Evolutionary conservation across 2,888 invertebrate genomes (phyloP).

Genomic region (Calameuta filiformis): DNA sequence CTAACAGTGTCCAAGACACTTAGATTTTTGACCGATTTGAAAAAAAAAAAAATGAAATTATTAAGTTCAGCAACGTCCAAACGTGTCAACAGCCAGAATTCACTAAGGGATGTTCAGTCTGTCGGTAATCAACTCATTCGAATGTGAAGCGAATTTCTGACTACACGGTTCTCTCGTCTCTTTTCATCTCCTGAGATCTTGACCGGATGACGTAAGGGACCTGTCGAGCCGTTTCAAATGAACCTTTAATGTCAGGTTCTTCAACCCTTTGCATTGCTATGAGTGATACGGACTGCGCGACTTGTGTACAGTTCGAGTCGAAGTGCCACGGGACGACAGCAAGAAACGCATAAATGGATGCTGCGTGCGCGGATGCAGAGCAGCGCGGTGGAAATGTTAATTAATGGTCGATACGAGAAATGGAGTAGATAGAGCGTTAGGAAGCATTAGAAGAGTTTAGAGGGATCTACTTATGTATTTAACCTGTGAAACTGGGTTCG

Average conservation of each 20-base stretch:
- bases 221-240: not conserved
- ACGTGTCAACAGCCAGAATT: not conserved
- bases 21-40: not conserved
- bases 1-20: not conserved
- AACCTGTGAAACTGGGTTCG: slow-evolving; percentile 52
- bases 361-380: not conserved
- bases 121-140: slow-evolving; percentile 50
- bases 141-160: slow-evolving; percentile 33
- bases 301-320: not conserved
- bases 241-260: not conserved
- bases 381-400: not conserved
- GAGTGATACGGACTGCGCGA: not conserved
- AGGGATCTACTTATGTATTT: slow-evolving; percentile 38
- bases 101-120: slow-evolving; percentile 29
- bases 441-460: not conserved
- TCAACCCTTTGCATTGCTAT: not conserved
- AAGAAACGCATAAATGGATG: not conserved
- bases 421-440: not conserved
- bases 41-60: not conserved
- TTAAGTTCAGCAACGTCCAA: not conserved
- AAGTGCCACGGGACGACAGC: not conserved
- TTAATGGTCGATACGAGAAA: not conserved
- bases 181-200: not conserved
- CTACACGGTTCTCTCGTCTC: not conserved
- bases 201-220: not conserved